Conservation (phyloP, 2,888 invertebrate species). For the Hypsopygia costalis region DNA sequence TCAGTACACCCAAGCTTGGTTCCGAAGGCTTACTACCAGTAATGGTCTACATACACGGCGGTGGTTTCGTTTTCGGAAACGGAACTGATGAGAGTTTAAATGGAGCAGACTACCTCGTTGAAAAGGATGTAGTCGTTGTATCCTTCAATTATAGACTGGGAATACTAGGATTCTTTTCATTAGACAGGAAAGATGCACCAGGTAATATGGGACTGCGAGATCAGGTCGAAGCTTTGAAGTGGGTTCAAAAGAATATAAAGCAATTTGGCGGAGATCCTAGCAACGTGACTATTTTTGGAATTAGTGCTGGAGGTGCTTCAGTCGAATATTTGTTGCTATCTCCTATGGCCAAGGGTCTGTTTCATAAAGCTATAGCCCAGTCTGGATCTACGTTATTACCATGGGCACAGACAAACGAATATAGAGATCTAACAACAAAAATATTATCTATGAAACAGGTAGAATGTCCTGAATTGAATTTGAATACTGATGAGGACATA, state of each 20-base stretch:
- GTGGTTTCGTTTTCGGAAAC: conserved; percentile 64
- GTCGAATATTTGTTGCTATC: conserved; percentile 67
- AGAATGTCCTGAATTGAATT: no score
- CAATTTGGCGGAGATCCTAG: conserved; percentile 70
- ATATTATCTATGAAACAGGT: conserved; percentile 44
- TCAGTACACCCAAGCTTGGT: conserved; percentile 82
- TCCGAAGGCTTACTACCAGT: conserved; percentile 44
- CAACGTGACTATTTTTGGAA: conserved; percentile 74
- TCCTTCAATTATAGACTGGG: conserved; percentile 68
- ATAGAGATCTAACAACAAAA: conserved; percentile 43
- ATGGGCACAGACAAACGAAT: conserved; percentile 63
- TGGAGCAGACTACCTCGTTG: conserved; percentile 65
- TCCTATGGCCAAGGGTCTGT: conserved; percentile 67
- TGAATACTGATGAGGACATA: conserved; percentile 38
- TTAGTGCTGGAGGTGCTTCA: conserved; percentile 75
- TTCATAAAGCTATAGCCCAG: conserved; percentile 76
- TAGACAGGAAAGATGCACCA: conserved; percentile 61
- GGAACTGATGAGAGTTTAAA: conserved; percentile 58
- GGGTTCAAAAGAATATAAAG: conserved; percentile 70
- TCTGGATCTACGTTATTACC: conserved; percentile 72
- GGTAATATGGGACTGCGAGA: conserved; percentile 77
- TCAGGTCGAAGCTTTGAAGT: conserved; percentile 73
- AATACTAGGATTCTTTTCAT: conserved; percentile 60
- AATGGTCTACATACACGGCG: conserved; percentile 72
- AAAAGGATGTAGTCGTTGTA: conserved; percentile 63